Percentiles rank a stretch among this genome's conserved stretches.
phyloP scores from a whole-genome alignment of 2,113 vertebrate genomes.

The Corydoras sp. region DNA sequence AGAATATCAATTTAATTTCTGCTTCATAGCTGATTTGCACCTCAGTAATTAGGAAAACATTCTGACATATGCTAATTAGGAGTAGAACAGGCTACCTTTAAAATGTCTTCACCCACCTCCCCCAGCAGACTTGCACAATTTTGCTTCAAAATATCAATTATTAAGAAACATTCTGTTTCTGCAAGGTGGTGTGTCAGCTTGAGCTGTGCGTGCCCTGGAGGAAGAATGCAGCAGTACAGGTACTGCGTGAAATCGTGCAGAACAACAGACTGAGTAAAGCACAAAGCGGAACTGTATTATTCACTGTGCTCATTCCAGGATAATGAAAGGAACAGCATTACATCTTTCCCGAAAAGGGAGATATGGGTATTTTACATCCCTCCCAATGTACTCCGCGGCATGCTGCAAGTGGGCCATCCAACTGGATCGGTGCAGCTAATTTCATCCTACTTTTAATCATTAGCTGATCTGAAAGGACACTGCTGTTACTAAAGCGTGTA shows the following conservation, averaged over 20 bases:
- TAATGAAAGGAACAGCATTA: slow-evolving; percentile 9
- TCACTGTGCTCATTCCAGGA: slow-evolving; percentile 26
- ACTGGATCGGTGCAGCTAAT: slow-evolving; percentile 27
- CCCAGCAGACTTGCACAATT: slow-evolving; percentile 37
- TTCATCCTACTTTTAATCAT: slow-evolving; percentile 39
- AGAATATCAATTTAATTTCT: slow-evolving; percentile 58
- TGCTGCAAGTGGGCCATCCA: slow-evolving; percentile 19
- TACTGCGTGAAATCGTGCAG: slow-evolving; percentile 4
- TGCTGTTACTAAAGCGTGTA: slow-evolving; percentile 12
- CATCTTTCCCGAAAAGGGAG: background rate
- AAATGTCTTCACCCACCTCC: slow-evolving; percentile 15
- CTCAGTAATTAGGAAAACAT: slow-evolving; percentile 55
- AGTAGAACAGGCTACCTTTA: slow-evolving; percentile 48
- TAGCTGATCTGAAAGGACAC: slow-evolving; percentile 26
- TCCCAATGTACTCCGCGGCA: no score
- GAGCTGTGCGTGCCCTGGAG: slow-evolving; percentile 31
- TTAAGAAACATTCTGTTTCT: slow-evolving; percentile 59
- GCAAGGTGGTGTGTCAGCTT: slow-evolving; percentile 54
- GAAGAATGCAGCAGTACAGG: background rate
- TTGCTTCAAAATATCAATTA: slow-evolving; percentile 60
- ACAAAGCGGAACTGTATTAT: slow-evolving; percentile 26
- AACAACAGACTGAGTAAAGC: slow-evolving; percentile 10
- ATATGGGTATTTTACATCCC: background rate
- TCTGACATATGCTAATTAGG: slow-evolving; percentile 55
- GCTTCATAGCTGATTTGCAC: slow-evolving; percentile 55